Evolutionary conservation across 2,797 vertebrate genomes (phyloP).

Genomic region (Leptodactylus fallax): DNA sequence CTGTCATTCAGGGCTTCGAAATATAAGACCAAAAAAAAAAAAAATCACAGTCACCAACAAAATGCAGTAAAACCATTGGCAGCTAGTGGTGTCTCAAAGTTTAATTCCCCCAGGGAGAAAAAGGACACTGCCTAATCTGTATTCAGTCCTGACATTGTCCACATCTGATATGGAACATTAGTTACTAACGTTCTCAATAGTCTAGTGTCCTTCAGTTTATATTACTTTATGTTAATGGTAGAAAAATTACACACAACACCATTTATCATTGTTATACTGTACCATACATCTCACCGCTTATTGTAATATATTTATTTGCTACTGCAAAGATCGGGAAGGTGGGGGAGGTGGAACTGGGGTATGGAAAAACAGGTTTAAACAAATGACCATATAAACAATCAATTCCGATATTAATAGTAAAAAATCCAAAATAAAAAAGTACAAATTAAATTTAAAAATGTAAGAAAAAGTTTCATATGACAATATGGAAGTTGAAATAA

Average conservation of each 20-base stretch:
- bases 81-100: slow-evolving; percentile 91
- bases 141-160: slow-evolving; percentile 99
- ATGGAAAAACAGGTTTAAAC: slow-evolving; percentile 64
- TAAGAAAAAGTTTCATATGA: neutral
- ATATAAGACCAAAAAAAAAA: slow-evolving; percentile 86
- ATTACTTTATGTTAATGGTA: slow-evolving; percentile 99
- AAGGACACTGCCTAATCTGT: slow-evolving; percentile 99
- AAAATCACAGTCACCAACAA: slow-evolving; percentile 83
- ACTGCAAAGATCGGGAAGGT: slow-evolving; percentile 77
- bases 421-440: neutral
- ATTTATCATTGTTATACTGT: slow-evolving; percentile 99
- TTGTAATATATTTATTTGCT: slow-evolving; percentile 99
- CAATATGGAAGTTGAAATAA: slow-evolving; percentile 22
- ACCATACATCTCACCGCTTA: slow-evolving; percentile 88
- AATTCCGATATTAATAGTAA: slow-evolving; percentile 46
- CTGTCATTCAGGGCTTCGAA: slow-evolving; percentile 84
- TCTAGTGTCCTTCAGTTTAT: slow-evolving; percentile 99
- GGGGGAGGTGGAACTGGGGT: neutral
- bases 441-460: neutral
- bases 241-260: slow-evolving; percentile 99
- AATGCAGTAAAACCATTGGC: slow-evolving; percentile 91
- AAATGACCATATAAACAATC: slow-evolving; percentile 45
- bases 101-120: slow-evolving; percentile 90
- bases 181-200: slow-evolving; percentile 99
- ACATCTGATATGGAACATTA: slow-evolving; percentile 99